Base-by-base conservation (phyloP, 1,140 invertebrate genomes). In the Saxidomus purpurata region DNA sequence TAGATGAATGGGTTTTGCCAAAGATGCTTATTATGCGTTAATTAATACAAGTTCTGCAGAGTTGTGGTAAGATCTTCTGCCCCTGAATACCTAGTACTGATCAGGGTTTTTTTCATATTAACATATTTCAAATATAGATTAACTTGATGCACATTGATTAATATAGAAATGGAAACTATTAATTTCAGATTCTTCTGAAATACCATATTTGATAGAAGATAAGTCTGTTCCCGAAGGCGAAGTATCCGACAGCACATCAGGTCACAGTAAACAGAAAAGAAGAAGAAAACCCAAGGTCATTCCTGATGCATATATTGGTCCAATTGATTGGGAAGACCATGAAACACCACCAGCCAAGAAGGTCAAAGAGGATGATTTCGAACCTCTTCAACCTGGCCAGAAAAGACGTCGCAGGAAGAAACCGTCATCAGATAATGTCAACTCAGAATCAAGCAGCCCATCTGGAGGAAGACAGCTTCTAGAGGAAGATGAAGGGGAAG, bases 261-360 rank as follows among this genome's bases (percentile, higher is more conserved):
- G 84, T 61, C 76, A 74, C 47, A 59, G 40, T 9, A 87, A 87
- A 47, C 36, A 52, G 47, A 89, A 89, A 55, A 61, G 87, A 28
- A 82, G 81, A 76, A 17, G 87, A 17, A 89, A 89, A 36, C 87
- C 87, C 1, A 89, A 89, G 69, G 52, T 89, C 15, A 82, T 89
- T 13, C 87, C 87, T 34, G 87, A 89, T 76, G 36, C 87, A 1
- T 89, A 89, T 40, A 49, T 55, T 25, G 87, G 87, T 38, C 87
- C 87, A 19, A 19, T 89, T 9, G 85, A 87, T 69, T 89, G 61
- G 82, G 79, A 82, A 43, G 34, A 80, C 55, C 36, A 52, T 43
- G 82, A 84, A 67, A 28, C 49, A 36, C 25, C 25, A 22, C 22
- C 19, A n/a, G 28, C 22, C 28, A 63, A 38, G 22, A 61, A 52